Percentiles rank a stretch among this genome's conserved stretches.
Conservation (phyloP, 1,140 invertebrate species). For the Pararge aegeria region DNA sequence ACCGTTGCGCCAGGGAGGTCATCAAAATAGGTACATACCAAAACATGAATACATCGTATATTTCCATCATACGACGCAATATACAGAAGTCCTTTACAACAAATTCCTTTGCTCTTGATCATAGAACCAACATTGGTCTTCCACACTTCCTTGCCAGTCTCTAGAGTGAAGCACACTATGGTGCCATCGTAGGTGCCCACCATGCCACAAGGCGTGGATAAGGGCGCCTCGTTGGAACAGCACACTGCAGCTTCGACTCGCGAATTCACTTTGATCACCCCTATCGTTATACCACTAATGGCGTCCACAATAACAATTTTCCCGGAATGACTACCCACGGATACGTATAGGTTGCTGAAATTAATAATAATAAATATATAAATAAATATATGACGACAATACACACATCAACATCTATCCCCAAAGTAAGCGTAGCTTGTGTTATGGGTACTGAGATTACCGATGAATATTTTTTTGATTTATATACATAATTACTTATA, state of each 20-base stretch:
- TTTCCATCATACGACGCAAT: conserved; percentile 86
- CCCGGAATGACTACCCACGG: conserved; percentile 80
- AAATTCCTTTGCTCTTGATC: conserved; percentile 84
- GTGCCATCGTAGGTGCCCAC: conserved; percentile 85
- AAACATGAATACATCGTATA: conserved; percentile 81
- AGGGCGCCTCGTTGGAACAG: conserved; percentile 41
- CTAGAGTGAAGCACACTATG: conserved; percentile 82
- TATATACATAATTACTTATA: too few species aligned
- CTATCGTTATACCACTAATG: conserved; percentile 60
- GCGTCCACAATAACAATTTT: conserved; percentile 79
- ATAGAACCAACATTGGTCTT: conserved; percentile 81
- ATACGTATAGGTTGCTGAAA: conserved; percentile 60
- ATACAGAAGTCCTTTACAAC: conserved; percentile 74
- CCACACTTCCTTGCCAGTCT: conserved; percentile 82
- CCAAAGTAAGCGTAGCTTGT: too few species aligned
- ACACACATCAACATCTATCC: too few species aligned
- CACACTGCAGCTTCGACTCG: conserved; percentile 64
- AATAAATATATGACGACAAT: too few species aligned
- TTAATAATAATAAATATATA: conserved; percentile 1
- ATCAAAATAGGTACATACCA: conserved; percentile 75
- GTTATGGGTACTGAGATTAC: too few species aligned
- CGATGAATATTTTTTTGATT: too few species aligned
- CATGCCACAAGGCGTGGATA: conserved; percentile 44
- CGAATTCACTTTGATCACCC: conserved; percentile 49
- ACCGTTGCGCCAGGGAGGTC: too few species aligned